Base-by-base conservation (phyloP, 2,888 invertebrate species). In the Sarcophaga subvicina region DNA sequence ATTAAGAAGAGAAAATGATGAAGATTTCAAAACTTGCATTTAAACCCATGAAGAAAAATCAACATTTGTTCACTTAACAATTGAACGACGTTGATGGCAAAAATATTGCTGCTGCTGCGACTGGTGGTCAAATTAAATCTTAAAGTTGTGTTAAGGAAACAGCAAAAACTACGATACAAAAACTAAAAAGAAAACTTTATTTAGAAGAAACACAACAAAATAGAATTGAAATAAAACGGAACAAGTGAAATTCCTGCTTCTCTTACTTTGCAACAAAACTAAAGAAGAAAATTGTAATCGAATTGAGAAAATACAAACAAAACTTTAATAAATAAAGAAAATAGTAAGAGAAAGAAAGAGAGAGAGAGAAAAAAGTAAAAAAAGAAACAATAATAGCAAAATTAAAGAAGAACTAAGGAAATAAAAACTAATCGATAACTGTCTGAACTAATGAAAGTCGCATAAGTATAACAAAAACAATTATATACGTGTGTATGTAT, bases 391-490 rank as follows among this genome's bases (percentile, higher is more conserved):
- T 37, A 67, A 45, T n/a, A 27, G 59, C 10, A 59, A 80, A 76
- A 76, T 80, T 76, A 49, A 27, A 63, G 71, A 54, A 17, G 63
- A 73, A 79, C 78, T 64, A 75, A 77, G 73, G 60, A 82, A 49
- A 77, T 72, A 77, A 67, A 66, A 87, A 88, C 80, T 86, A 88
- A 88, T 88, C 88, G 88, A 87, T 84, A 87, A 80, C 71, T 81
- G 87, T 87, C 79, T 78, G 80, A 84, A 84, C 71, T 88, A 88
- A 86, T 88, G 80, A 87, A 88, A 87, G 86, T 86, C 82, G 72
- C 81, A 69, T 47, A 69, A 22, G 37, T 37, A 37, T 37, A 77
- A 54, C 59, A 60, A 17, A 27, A 17, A 54, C 54, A 54, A 54
- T 54, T 79, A 27, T n/a, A 25, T 25, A 20, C 70, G 45, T 54